These are phyloP conservation scores for Hydractinia echinata DNA, from an alignment of 30 jellyfish, hydroid and myxozoan species.

Conservation along the genomic window DNA sequence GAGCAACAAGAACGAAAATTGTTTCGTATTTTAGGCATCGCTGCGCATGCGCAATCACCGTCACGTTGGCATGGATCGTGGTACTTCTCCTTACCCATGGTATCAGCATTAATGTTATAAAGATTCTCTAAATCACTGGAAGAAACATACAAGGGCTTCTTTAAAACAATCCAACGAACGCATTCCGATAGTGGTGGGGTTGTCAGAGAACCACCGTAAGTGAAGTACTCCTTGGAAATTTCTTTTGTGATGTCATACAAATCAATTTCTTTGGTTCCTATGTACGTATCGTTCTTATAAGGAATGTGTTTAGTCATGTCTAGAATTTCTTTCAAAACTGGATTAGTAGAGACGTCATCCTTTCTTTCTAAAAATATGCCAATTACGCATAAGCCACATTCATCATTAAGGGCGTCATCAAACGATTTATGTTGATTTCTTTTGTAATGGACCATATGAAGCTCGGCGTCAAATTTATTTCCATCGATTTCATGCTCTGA, in stretches of 20 bases:
- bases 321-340: neutral
- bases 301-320: neutral
- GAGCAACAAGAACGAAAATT: too few relatives aligned
- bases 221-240: neutral
- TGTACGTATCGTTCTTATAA: neutral
- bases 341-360: neutral
- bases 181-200: slow-evolving; percentile 18
- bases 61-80: too few relatives aligned
- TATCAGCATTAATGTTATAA: too few relatives aligned
- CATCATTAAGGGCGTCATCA: neutral
- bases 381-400: slow-evolving; percentile 20
- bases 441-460: slow-evolving; percentile 14
- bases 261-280: neutral
- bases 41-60: too few relatives aligned
- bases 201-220: slow-evolving; percentile 25
- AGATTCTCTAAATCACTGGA: too few relatives aligned
- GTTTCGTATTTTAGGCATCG: too few relatives aligned
- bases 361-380: slow-evolving; percentile 5
- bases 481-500: slow-evolving; percentile 26
- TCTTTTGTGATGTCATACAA: neutral
- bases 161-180: slow-evolving; percentile 13
- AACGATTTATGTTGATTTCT: neutral
- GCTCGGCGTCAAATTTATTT: slow-evolving; percentile 4
- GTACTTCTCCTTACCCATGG: too few relatives aligned
- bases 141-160: neutral